Conservation (phyloP, 2,888 invertebrate genomes). For the Caenorhabditis doughertyi region DNA sequence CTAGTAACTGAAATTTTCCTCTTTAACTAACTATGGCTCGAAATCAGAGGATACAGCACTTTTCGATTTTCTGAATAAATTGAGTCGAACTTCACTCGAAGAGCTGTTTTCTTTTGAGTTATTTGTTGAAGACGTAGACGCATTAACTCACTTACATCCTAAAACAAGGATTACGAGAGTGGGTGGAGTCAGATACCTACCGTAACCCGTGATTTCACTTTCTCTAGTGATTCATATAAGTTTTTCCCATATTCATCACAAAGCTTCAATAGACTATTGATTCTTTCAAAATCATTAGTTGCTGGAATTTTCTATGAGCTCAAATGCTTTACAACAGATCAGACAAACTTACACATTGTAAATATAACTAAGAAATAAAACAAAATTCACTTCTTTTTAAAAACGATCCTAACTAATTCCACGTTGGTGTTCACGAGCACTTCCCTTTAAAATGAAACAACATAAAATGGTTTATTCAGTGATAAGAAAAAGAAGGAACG, state of each 20-base stretch:
- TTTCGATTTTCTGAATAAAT: slow-evolving; percentile 42
- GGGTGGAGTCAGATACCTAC: not conserved
- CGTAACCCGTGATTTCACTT: not conserved
- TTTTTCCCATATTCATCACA: slow-evolving; percentile 35
- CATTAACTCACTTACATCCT: slow-evolving; percentile 41
- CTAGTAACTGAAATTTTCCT: slow-evolving; percentile 28
- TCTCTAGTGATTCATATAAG: not conserved
- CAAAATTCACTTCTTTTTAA: not conserved
- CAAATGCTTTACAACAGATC: not conserved
- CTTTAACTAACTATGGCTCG: not conserved
- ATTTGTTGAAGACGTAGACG: slow-evolving; percentile 22
- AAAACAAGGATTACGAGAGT: not conserved
- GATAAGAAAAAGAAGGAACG: not conserved
- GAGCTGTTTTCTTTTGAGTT: slow-evolving; percentile 3
- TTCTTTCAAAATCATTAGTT: slow-evolving; percentile 34
- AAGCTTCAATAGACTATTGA: slow-evolving; percentile 41
- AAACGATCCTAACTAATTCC: not conserved
- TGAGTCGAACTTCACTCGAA: slow-evolving; percentile 20
- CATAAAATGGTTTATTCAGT: not conserved
- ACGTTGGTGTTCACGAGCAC: too few species aligned
- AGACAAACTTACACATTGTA: slow-evolving; percentile 23
- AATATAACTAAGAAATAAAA: not conserved
- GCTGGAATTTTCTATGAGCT: slow-evolving; percentile 1
- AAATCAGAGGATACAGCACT: not conserved
- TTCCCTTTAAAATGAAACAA: not conserved